Base-by-base conservation (phyloP, 2,888 invertebrate species). In the Folsomia candida region DNA sequence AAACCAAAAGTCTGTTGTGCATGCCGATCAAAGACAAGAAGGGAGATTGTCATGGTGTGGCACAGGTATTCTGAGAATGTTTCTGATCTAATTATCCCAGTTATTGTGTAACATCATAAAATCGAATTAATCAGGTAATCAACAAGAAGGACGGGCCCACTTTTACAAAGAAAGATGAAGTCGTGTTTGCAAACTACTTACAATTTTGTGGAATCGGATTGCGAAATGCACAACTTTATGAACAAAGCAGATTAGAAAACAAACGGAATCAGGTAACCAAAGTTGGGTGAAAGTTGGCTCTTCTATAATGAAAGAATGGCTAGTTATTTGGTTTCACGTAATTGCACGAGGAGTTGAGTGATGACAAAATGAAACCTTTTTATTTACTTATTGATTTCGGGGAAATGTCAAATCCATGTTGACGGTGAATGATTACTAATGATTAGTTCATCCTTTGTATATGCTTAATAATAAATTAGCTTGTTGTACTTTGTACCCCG, bases 161-260 rank as follows among this genome's bases (percentile, higher is more conserved):
- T 73, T 94, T 94, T 85, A 93, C 93, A 67, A 85, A 88, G 74
- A 89, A 89, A 82, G 97, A 97, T 85, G 96, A 97, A 86, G 87
- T 92, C 83, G 90, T 96, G 69, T 97, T 97, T 85, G 87, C 91
- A 71, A 90, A 93, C 81, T 97, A 97, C 86, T 88, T 97, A 75
- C 95, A 95, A 84, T 97, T 97, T 85, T 97, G 97, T 85, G 96
- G 96, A 74, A 97, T 97, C 80, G 96, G 96, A 2, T 87, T 97
- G 68, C 89, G 94, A 74, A 97, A 97, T 84, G 96, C 97, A n/a
- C 95, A 95, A 83, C 87, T 97, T 51, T 97, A 95, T 83, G 95
- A 97, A 85, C 89, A 93, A 83, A 95, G 95, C 75, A 94, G 95
- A 84, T 85, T 95, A 82, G 97, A 97, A 86, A 94, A 95, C 80